These are phyloP conservation scores for Limanda limanda DNA, from an alignment of 2,113 vertebrate genomes.

Conservation along the genomic window DNA sequence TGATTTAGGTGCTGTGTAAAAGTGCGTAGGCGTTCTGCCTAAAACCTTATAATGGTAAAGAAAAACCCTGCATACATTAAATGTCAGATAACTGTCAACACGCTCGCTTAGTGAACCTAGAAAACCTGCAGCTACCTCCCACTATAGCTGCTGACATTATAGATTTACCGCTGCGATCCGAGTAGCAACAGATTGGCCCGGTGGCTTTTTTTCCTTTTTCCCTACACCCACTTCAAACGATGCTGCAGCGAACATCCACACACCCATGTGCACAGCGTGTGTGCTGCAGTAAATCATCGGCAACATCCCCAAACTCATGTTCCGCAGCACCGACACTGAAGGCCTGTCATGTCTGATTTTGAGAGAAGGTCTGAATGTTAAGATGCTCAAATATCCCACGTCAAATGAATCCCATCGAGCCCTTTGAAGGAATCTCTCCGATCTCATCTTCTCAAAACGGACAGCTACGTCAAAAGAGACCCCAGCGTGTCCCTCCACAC, in stretches of 20 bases:
- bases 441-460: constrained; percentile 29
- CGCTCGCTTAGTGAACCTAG: not conserved
- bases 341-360: constrained; percentile 36
- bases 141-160: constrained; percentile 17
- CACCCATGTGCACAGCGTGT: constrained; percentile 23
- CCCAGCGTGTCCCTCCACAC: not conserved
- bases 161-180: constrained; percentile 40
- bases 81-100: constrained; percentile 11
- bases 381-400: not conserved
- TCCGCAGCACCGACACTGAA: constrained; percentile 4
- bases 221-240: constrained; percentile 9
- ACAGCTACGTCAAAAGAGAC: constrained; percentile 17
- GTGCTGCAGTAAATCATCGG: constrained; percentile 37
- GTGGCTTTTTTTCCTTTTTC: constrained; percentile 26
- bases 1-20: no score
- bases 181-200: constrained; percentile 14
- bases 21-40: not conserved
- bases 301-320: constrained; percentile 33
- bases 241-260: constrained; percentile 23
- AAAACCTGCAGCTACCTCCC: constrained; percentile 10
- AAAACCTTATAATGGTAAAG: not conserved
- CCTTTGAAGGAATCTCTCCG: constrained; percentile 16
- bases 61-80: not conserved
- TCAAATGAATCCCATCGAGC: constrained; percentile 8
- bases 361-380: constrained; percentile 5